These are phyloP conservation scores for Bombyx huttoni DNA, from an alignment of 2,888 invertebrate genomes.

Conservation along the genomic window DNA sequence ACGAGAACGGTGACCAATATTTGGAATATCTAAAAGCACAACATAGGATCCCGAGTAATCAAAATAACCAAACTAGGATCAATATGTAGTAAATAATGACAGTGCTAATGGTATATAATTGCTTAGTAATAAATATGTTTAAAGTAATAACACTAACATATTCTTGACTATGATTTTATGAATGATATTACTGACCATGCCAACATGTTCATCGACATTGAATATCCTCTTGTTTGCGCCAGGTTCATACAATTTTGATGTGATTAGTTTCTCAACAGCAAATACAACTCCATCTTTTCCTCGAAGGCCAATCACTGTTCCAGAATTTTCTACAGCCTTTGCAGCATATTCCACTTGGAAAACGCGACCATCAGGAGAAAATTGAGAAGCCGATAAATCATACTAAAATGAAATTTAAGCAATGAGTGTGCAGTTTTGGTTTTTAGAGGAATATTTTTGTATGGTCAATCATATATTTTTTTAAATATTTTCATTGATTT, in stretches of 20 bases:
- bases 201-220: conserved; percentile 93
- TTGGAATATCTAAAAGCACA: no score
- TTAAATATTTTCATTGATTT: not conserved
- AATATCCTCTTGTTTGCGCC: conserved; percentile 94
- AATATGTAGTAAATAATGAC: no score
- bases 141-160: not conserved
- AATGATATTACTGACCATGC: conserved; percentile 78
- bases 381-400: conserved; percentile 99
- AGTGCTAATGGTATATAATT: no score
- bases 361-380: conserved; percentile 98
- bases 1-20: no score
- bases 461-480: no score
- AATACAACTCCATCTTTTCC: conserved; percentile 98
- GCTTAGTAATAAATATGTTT: not conserved
- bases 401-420: conserved; percentile 77
- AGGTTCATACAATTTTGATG: conserved; percentile 92
- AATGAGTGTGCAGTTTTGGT: not conserved
- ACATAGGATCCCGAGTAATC: no score
- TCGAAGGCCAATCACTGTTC: conserved; percentile 94
- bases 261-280: conserved; percentile 96
- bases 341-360: conserved; percentile 99
- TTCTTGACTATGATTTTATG: not conserved
- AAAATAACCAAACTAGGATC: no score
- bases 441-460: no score
- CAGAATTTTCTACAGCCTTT: conserved; percentile 98